Evolutionary conservation across 1,140 invertebrate genomes (phyloP).

Genomic region (Drosophila parabipectinata): DNA sequence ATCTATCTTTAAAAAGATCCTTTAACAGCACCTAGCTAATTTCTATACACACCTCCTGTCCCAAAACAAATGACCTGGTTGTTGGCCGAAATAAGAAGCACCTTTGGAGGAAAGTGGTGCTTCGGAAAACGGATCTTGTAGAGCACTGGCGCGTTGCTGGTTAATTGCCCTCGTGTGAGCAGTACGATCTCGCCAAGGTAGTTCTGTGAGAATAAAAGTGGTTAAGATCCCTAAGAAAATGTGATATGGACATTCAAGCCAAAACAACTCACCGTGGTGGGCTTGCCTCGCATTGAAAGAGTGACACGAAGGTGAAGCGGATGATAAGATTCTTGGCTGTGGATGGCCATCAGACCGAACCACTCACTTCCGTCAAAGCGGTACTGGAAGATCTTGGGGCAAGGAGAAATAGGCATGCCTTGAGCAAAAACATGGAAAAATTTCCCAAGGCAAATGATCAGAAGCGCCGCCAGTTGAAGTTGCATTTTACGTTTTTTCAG

Average conservation of each 20-base stretch:
- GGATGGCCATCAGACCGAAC: slow-evolving; percentile 74
- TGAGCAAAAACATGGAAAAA: slow-evolving; percentile 47
- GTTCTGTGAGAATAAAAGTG: slow-evolving; percentile 41
- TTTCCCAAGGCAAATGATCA: slow-evolving; percentile 60
- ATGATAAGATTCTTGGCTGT: slow-evolving; percentile 60
- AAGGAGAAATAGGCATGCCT: slow-evolving; percentile 76
- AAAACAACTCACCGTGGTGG: slow-evolving; percentile 63
- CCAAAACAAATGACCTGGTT: slow-evolving; percentile 77
- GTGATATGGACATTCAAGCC: neutral
- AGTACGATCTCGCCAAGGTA: slow-evolving; percentile 80
- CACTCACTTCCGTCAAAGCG: slow-evolving; percentile 76
- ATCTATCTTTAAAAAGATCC: too few relatives aligned
- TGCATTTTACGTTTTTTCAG: slow-evolving; percentile 7
- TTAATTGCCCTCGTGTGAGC: slow-evolving; percentile 71
- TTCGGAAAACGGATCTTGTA: slow-evolving; percentile 80
- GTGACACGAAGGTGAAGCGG: slow-evolving; percentile 70
- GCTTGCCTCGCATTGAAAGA: slow-evolving; percentile 80
- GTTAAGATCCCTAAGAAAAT: neutral
- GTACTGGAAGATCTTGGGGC: slow-evolving; percentile 81
- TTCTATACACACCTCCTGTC: slow-evolving; percentile 49
- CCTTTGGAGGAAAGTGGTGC: slow-evolving; percentile 73
- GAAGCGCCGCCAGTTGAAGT: slow-evolving; percentile 40
- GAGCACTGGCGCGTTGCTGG: slow-evolving; percentile 55
- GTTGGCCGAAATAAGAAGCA: slow-evolving; percentile 69
- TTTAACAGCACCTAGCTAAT: neutral